Conservation (phyloP, 2,113 vertebrate genomes). For the Guaruba guarouba region DNA sequence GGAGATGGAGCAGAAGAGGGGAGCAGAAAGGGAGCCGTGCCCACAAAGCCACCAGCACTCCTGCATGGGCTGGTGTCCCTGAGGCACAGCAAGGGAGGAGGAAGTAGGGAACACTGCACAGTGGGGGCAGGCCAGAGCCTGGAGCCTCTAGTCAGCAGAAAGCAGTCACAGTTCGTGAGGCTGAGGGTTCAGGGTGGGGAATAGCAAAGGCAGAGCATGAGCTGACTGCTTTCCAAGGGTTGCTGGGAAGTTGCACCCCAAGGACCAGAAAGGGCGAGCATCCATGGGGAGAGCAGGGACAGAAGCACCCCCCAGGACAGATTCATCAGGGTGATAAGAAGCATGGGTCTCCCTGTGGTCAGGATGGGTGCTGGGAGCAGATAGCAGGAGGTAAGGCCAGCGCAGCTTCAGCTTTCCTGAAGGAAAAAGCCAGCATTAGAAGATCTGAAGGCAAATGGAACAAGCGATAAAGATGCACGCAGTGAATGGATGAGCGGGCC, state of each 20-base stretch:
- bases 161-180: neutral
- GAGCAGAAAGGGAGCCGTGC: neutral
- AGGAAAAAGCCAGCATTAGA: neutral
- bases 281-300: neutral
- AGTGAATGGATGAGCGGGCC: fast-evolving
- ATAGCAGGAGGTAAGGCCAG: neutral
- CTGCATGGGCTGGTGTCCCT: fast-evolving
- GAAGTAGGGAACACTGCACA: fast-evolving
- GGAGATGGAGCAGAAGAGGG: neutral
- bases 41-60: neutral
- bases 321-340: neutral
- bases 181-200: neutral
- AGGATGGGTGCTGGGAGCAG: neutral
- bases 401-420: neutral
- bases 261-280: neutral
- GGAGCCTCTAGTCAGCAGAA: neutral
- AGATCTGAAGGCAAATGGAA: neutral
- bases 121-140: neutral
- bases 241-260: neutral
- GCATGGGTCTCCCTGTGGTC: fast-evolving
- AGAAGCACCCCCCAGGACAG: neutral
- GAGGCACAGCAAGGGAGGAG: neutral
- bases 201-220: neutral
- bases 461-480: neutral
- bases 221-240: neutral